Evolutionary conservation across 1,140 invertebrate species (phyloP).

Genomic region (Vanessa tameamea): DNA sequence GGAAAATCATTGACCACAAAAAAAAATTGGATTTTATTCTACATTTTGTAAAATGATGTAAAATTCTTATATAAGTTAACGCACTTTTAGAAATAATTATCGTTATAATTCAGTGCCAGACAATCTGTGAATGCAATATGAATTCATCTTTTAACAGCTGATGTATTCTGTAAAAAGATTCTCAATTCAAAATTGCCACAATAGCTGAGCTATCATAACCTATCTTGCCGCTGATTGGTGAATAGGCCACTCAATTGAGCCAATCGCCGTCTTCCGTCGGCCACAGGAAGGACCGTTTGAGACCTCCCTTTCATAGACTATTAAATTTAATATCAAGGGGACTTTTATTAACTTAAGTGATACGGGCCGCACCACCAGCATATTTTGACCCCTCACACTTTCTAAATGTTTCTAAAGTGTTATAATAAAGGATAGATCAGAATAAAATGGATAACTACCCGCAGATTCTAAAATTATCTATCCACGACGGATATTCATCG

Average conservation of each 20-base stretch:
- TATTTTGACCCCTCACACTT: slow-evolving; percentile 52
- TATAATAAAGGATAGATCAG: slow-evolving; percentile 40
- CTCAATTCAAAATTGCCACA: slow-evolving; percentile 8
- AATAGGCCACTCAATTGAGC: slow-evolving; percentile 72
- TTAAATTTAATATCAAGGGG: slow-evolving; percentile 78
- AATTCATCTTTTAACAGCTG: neutral
- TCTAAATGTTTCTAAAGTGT: slow-evolving; percentile 9
- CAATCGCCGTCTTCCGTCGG: slow-evolving; percentile 76
- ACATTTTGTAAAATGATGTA: too few relatives aligned
- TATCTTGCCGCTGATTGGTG: slow-evolving; percentile 72
- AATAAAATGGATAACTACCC: slow-evolving; percentile 56
- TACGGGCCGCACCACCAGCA: slow-evolving; percentile 59
- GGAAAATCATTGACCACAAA: too few relatives aligned
- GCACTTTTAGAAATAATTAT: too few relatives aligned
- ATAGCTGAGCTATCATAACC: slow-evolving; percentile 34
- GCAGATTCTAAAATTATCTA: slow-evolving; percentile 67
- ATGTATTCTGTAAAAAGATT: neutral
- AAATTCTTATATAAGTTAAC: too few relatives aligned
- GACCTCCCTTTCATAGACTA: slow-evolving; percentile 73
- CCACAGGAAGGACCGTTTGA: slow-evolving; percentile 73
- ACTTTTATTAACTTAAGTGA: slow-evolving; percentile 77
- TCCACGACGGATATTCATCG: slow-evolving; percentile 63
- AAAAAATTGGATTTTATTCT: too few relatives aligned
- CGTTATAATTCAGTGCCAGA: too few relatives aligned
- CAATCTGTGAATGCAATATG: too few relatives aligned